These are phyloP conservation scores for Drosophila quadrilineata DNA, from an alignment of 1,140 invertebrate genomes.

Conservation along the genomic window DNA sequence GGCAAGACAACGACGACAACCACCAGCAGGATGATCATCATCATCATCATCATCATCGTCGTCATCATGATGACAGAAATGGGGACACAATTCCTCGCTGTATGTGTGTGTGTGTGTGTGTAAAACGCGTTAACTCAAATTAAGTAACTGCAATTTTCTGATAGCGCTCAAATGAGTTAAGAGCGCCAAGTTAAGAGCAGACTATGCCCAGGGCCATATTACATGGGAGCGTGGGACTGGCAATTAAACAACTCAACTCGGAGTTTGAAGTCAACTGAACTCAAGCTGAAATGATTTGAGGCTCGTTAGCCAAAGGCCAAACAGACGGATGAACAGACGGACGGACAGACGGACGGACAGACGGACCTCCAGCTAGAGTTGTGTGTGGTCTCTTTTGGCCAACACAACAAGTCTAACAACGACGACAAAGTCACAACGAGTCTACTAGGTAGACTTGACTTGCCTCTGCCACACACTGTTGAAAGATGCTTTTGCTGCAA, in stretches of 20 bases:
- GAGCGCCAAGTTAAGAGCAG: background rate
- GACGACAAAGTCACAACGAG: conserved; percentile 26
- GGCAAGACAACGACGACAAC: conserved; percentile 44
- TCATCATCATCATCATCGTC: background rate
- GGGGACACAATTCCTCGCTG: conserved; percentile 49
- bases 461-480: conserved; percentile 43
- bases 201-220: conserved; percentile 1
- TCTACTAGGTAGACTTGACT: conserved; percentile 42
- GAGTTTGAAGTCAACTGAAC: conserved; percentile 13
- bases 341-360: no score
- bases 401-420: conserved; percentile 43
- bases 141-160: conserved; percentile 69
- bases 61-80: conserved; percentile 20
- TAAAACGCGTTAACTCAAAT: conserved; percentile 72
- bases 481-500: conserved; percentile 30
- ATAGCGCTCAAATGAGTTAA: conserved; percentile 11
- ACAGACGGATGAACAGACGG: conserved; percentile 25
- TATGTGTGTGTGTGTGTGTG: no score
- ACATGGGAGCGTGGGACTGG: conserved; percentile 46
- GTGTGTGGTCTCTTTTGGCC: conserved; percentile 55
- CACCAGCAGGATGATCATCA: background rate
- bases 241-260: conserved; percentile 56
- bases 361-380: conserved; percentile 1
- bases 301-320: conserved; percentile 42
- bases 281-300: conserved; percentile 62